Percentiles rank a stretch among this genome's conserved stretches.
Evolutionary conservation across 2,888 invertebrate genomes (phyloP).

Genomic region (Sphaeridia pumilis): DNA sequence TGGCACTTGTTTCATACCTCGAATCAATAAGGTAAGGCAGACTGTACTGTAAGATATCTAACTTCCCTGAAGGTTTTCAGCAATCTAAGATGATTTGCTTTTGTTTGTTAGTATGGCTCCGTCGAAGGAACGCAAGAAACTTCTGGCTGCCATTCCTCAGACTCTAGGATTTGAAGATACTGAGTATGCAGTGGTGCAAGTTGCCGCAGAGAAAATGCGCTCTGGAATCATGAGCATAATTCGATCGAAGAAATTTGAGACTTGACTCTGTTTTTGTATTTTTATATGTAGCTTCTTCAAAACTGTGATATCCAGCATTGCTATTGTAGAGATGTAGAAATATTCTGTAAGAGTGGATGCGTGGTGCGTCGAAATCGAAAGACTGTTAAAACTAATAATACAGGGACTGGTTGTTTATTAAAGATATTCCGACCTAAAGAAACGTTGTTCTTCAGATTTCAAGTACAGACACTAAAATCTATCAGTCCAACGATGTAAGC

Average conservation of each 20-base stretch:
- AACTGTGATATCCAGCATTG: no score
- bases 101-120: conserved; percentile 25
- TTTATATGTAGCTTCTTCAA: no score
- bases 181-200: conserved; percentile 33
- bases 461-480: no score
- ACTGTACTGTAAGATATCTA: background rate
- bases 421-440: no score
- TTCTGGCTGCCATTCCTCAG: conserved; percentile 22
- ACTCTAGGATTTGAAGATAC: conserved; percentile 27
- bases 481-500: no score
- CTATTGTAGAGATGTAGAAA: no score
- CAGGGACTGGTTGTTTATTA: no score
- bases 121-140: conserved; percentile 21
- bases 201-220: conserved; percentile 34
- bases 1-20: conserved; percentile 30
- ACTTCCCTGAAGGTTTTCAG: background rate
- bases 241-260: conserved; percentile 13
- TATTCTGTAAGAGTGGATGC: background rate
- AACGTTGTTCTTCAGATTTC: no score
- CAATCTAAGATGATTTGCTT: no score
- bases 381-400: background rate
- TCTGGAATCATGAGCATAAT: conserved; percentile 28
- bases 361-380: background rate
- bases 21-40: conserved; percentile 27
- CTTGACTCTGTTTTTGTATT: no score